Conservation (phyloP, 1,140 invertebrate species). For the Diachasma alloeum region DNA sequence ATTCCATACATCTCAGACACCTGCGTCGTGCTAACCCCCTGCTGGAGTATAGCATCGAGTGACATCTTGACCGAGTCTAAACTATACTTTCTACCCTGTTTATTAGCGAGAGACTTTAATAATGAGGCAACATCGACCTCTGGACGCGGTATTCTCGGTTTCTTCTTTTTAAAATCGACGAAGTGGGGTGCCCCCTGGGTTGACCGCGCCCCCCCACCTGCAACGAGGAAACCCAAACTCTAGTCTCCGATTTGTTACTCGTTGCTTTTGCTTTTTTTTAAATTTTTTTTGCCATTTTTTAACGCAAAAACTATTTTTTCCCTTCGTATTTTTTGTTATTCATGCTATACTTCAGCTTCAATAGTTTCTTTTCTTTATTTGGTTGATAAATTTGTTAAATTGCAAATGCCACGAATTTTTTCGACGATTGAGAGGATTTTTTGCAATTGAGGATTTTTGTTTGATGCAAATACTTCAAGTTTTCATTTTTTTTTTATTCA, state of each 20-base stretch:
- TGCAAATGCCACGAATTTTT: too few relatives aligned
- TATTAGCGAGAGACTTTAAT: constrained; percentile 61
- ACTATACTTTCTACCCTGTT: constrained; percentile 65
- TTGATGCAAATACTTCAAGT: too few relatives aligned
- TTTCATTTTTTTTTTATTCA: too few relatives aligned
- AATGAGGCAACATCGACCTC: constrained; percentile 60
- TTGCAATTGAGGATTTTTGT: too few relatives aligned
- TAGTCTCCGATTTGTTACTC: constrained; percentile 46
- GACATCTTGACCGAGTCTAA: constrained; percentile 64
- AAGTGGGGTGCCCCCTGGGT: constrained; percentile 57
- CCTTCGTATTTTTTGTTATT: too few relatives aligned
- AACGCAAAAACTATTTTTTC: too few relatives aligned
- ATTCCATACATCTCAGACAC: constrained; percentile 67
- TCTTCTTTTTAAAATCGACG: constrained; percentile 56
- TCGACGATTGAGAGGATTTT: too few relatives aligned
- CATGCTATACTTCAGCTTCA: too few relatives aligned
- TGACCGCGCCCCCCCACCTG: constrained; percentile 61
- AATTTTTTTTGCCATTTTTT: too few relatives aligned
- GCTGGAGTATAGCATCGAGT: constrained; percentile 66
- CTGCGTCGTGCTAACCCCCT: constrained; percentile 65
- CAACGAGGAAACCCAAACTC: constrained; percentile 63
- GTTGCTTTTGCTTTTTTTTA: background rate
- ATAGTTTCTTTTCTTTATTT: too few relatives aligned
- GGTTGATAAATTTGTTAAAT: too few relatives aligned
- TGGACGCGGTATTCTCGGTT: constrained; percentile 46